A percentile compares a stretch with the other conserved stretches of the same genome.
Evolutionary conservation across 1,140 invertebrate species (phyloP).

Genomic region (Acarapis woodi): DNA sequence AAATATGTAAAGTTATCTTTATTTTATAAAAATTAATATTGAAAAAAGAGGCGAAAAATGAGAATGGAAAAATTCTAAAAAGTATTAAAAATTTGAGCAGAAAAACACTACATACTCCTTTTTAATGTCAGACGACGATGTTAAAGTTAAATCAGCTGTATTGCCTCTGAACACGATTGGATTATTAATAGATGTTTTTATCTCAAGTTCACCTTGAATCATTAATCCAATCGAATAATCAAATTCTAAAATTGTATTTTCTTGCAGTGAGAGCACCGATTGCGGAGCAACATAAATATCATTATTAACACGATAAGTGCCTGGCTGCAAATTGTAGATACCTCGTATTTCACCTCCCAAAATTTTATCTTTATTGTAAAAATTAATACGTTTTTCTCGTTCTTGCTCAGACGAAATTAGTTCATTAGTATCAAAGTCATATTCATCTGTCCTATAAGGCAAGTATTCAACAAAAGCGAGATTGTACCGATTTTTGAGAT

Average conservation of each 20-base stretch:
- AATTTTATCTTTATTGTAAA: conserved; percentile 17
- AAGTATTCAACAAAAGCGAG: conserved; percentile 55
- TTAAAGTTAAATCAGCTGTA: not conserved
- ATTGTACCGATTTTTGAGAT: conserved; percentile 68
- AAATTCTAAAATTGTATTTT: conserved; percentile 49
- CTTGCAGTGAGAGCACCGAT: conserved; percentile 40
- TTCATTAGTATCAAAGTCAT: conserved; percentile 14
- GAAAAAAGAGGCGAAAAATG: too few species aligned
- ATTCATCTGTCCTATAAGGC: conserved; percentile 34
- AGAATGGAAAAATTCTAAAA: not conserved
- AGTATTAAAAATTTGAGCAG: not conserved
- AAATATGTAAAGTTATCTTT: too few species aligned
- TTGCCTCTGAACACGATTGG: not conserved
- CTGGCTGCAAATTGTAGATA: conserved; percentile 34
- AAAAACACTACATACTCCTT: not conserved
- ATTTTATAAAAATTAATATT: too few species aligned
- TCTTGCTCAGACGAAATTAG: conserved; percentile 14
- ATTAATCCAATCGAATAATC: conserved; percentile 81
- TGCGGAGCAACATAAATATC: conserved; percentile 70
- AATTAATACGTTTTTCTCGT: conserved; percentile 8
- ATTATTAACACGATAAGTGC: conserved; percentile 47
- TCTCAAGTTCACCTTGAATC: conserved; percentile 58
- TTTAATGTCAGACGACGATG: not conserved
- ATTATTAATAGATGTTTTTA: conserved; percentile 3
- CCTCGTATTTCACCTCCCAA: conserved; percentile 70